Base-by-base conservation (phyloP, 2,888 invertebrate genomes). In the Timandra comae region DNA sequence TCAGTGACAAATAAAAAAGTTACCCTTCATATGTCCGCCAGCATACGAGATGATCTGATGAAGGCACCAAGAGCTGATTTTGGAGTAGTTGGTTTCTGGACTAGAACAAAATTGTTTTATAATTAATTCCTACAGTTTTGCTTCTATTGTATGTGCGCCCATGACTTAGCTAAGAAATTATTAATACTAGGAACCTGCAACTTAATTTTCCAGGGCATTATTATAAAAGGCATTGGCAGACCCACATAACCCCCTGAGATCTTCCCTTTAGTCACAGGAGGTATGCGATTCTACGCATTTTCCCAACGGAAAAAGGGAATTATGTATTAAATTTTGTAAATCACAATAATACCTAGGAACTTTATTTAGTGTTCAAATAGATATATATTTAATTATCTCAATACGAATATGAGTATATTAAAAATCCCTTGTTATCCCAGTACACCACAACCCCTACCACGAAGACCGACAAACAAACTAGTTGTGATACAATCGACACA, bases 401-500 rank as follows among this genome's bases (percentile, higher is more conserved):
- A n/a, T n/a, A n/a, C n/a, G 3, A 2, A 7, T 20, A 20, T 20
- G 1, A 2, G 2, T 20, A 7, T 20, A 8, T 8, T 9, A n/a
- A 22, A 22, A 22, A 22, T 7, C 22, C 3, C 22, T n/a, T 7
- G 2, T 7, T 35, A 32, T 13, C 52, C 25, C 49, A 42, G 63
- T 76, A 58, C 62, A 46, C 41, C 60, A 21, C 56, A 5, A 9
- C 12, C 53, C 29, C 35, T 35, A 48, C 24, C 12, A 23, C 29
- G 28, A 41, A 31, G 35, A 52, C 62, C 54, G 63, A 68, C 41
- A 54, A 73, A 74, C 75, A 75, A 77, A 74, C 66, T 67, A 70
- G 63, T 57, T 53, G 56, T 62, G 80, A 81, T 82, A 75, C 65
- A 69, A 81, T 81, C 81, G 68, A 54, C 59, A 45, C 56, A 52